Percentiles rank a stretch among this genome's conserved stretches.
These are phyloP conservation scores for Neoascia interrupta DNA, from an alignment of 2,888 invertebrate genomes.

Conservation along the genomic window DNA sequence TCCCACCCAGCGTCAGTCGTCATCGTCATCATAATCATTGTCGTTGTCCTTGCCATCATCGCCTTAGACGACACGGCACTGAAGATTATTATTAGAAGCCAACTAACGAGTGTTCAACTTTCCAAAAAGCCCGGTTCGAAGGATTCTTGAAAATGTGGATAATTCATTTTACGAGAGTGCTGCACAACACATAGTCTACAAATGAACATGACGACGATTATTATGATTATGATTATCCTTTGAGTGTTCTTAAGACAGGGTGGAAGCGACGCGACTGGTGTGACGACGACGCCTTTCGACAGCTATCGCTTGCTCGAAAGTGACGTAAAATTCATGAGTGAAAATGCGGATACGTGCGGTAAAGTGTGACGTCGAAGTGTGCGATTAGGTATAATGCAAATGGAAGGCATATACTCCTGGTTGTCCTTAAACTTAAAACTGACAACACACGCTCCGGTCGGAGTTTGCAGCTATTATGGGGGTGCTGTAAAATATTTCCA, in stretches of 20 bases:
- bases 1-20: neutral
- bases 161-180: constrained; percentile 59
- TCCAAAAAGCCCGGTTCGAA: constrained; percentile 48
- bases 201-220: constrained; percentile 66
- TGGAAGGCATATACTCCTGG: neutral
- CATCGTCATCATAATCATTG: constrained; percentile 9
- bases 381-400: constrained; percentile 39
- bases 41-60: constrained; percentile 10
- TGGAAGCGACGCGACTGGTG: neutral
- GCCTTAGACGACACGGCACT: constrained; percentile 48
- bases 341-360: constrained; percentile 9
- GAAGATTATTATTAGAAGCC: constrained; percentile 65
- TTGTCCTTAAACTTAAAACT: too few species aligned
- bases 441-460: neutral
- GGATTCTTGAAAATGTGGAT: constrained; percentile 59
- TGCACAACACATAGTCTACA: constrained; percentile 38
- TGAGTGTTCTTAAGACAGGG: constrained; percentile 9
- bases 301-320: constrained; percentile 9
- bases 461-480: neutral
- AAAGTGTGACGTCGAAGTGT: constrained; percentile 10
- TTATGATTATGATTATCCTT: constrained; percentile 64
- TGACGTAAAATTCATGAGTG: constrained; percentile 16
- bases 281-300: neutral
- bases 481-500: constrained; percentile 63
- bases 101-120: constrained; percentile 62